A percentile compares a stretch with the other conserved stretches of the same genome.
Conservation (phyloP, 2,888 invertebrate species). For the Torymus tubicola region DNA sequence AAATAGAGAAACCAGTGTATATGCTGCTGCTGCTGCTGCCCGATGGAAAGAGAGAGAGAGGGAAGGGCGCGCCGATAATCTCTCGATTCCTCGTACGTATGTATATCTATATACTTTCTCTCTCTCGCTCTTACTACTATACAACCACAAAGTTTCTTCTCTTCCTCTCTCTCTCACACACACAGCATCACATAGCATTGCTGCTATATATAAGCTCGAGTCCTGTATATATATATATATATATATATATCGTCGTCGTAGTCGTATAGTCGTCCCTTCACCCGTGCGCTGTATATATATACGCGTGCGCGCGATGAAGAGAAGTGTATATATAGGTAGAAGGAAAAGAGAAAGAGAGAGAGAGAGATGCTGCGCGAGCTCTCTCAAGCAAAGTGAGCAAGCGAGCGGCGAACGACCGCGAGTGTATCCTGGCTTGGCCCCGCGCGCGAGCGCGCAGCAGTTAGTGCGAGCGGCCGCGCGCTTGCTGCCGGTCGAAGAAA, state of each 20-base stretch:
- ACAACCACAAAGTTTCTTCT: too few relatives aligned
- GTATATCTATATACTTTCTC: not conserved
- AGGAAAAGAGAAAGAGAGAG: slow-evolving; percentile 39
- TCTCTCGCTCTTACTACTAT: not conserved
- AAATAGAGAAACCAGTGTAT: not conserved
- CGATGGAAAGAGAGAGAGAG: slow-evolving; percentile 53
- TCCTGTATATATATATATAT: too few relatives aligned
- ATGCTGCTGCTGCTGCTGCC: too few relatives aligned
- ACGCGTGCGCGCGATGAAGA: too few relatives aligned
- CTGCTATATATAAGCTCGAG: too few relatives aligned
- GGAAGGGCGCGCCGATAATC: slow-evolving; percentile 66
- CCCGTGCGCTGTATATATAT: not conserved
- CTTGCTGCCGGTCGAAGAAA: too few relatives aligned
- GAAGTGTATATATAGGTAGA: too few relatives aligned
- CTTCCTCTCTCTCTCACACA: not conserved
- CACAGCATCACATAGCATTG: too few relatives aligned
- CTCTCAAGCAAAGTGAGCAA: not conserved
- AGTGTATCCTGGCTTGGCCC: slow-evolving; percentile 17
- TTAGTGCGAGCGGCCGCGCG: not conserved
- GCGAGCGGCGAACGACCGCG: slow-evolving; percentile 43
- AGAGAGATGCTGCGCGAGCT: slow-evolving; percentile 13
- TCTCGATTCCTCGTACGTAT: slow-evolving; percentile 63
- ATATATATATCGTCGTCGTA: not conserved
- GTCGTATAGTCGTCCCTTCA: slow-evolving; percentile 14
- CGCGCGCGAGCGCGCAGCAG: slow-evolving; percentile 12